These are phyloP conservation scores for Laterallus jamaicensis DNA, from an alignment of 2,113 vertebrate species.

Conservation along the genomic window DNA sequence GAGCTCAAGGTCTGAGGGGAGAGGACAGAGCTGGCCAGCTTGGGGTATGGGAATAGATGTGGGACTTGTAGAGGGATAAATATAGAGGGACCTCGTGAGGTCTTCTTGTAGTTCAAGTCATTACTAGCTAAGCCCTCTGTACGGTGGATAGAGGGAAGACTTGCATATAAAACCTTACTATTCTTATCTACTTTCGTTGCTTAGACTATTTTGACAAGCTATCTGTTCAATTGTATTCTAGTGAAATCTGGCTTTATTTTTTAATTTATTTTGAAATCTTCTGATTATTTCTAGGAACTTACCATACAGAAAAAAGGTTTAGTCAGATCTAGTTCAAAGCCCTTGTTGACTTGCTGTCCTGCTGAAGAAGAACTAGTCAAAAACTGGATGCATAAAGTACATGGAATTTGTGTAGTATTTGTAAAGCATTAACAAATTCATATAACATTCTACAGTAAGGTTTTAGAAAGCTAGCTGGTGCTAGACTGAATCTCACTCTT, in stretches of 20 bases:
- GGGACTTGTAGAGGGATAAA: neutral
- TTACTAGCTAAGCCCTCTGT: neutral
- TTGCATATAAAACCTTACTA: neutral
- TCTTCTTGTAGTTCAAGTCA: neutral
- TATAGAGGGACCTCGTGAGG: neutral
- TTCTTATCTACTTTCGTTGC: neutral
- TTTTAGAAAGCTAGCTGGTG: neutral
- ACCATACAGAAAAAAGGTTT: neutral
- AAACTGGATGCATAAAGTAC: neutral
- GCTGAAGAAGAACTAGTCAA: neutral
- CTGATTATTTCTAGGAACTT: neutral
- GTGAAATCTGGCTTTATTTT: neutral
- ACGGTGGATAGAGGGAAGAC: neutral
- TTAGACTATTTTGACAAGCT: neutral
- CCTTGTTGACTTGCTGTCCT: neutral
- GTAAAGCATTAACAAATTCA: neutral
- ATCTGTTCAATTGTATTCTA: neutral
- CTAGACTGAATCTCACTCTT: neutral
- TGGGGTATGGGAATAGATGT: neutral
- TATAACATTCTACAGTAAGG: neutral
- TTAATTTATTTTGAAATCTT: neutral
- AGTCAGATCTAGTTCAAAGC: neutral
- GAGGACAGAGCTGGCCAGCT: neutral
- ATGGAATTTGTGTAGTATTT: neutral
- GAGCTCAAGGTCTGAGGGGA: neutral